These are phyloP conservation scores for Portunus trituberculatus DNA, from an alignment of 1,140 invertebrate species.

Conservation along the genomic window DNA sequence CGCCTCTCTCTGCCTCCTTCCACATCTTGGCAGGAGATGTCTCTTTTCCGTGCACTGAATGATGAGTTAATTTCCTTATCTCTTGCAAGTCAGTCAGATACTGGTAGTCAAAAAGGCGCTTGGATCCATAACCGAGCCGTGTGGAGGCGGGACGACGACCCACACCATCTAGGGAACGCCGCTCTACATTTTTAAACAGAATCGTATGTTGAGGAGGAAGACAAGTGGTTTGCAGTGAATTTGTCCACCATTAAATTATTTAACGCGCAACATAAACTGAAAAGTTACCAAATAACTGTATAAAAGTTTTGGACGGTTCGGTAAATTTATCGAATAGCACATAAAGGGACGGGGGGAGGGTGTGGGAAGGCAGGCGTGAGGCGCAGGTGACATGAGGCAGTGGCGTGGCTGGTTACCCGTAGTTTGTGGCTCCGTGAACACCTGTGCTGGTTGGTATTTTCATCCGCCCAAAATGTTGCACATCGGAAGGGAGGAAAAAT, in stretches of 20 bases:
- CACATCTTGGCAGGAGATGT: conserved; percentile 10
- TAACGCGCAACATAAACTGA: not conserved
- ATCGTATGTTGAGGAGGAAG: conserved; percentile 20
- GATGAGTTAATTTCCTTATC: conserved; percentile 23
- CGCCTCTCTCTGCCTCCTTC: not conserved
- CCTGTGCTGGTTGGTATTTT: not conserved
- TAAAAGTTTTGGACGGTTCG: not conserved
- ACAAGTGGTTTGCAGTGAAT: conserved; percentile 6
- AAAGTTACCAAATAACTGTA: conserved; percentile 24
- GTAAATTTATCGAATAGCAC: not conserved
- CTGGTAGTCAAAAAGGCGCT: conserved; percentile 18
- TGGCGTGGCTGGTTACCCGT: not conserved
- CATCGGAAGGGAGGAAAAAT: not conserved
- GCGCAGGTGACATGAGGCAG: not conserved
- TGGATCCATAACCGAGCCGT: conserved; percentile 8
- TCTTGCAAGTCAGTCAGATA: conserved; percentile 2
- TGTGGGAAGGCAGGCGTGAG: not conserved
- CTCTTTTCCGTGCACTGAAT: conserved; percentile 10
- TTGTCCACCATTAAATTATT: conserved; percentile 15
- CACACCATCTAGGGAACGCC: not conserved
- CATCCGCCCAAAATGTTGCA: not conserved
- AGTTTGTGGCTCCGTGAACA: not conserved
- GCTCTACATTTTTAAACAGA: not conserved
- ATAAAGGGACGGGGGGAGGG: not conserved
- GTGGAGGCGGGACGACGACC: not conserved